A percentile compares a stretch with the other conserved stretches of the same genome.
Conservation (phyloP, 2,888 invertebrate species). For the Ellobium chinense region DNA sequence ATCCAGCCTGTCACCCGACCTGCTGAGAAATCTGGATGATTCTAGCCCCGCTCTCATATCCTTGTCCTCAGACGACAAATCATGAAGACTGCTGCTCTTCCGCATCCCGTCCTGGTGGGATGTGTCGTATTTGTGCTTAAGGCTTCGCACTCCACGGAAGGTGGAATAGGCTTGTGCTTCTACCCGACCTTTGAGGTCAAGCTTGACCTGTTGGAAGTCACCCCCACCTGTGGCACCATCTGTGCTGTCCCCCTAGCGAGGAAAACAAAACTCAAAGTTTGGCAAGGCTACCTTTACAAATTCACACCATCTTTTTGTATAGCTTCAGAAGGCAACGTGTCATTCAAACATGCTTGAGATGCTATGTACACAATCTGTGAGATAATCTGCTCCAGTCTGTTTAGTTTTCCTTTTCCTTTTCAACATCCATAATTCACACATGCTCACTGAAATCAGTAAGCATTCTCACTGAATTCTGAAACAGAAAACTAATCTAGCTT, state of each 20-base stretch:
- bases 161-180: conserved; percentile 63
- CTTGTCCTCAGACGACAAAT: conserved; percentile 64
- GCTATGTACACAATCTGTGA: too few relatives aligned
- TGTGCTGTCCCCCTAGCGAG: background rate
- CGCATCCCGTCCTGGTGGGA: conserved; percentile 73
- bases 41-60: conserved; percentile 55
- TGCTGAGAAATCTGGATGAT: conserved; percentile 66
- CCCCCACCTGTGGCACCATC: background rate
- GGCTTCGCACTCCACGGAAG: conserved; percentile 74
- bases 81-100: conserved; percentile 76
- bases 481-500: too few relatives aligned
- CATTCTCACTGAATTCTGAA: too few relatives aligned
- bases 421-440: too few relatives aligned
- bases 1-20: conserved; percentile 71
- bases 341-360: too few relatives aligned
- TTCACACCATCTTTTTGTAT: too few relatives aligned
- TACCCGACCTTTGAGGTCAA: conserved; percentile 17
- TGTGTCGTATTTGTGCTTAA: conserved; percentile 75
- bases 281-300: too few relatives aligned
- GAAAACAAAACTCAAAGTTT: background rate
- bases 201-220: conserved; percentile 1
- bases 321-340: too few relatives aligned
- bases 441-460: too few relatives aligned
- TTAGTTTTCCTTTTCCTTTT: too few relatives aligned
- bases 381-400: too few relatives aligned